Evolutionary conservation across 2,888 invertebrate genomes (phyloP).

Genomic region (Plebejus argus): DNA sequence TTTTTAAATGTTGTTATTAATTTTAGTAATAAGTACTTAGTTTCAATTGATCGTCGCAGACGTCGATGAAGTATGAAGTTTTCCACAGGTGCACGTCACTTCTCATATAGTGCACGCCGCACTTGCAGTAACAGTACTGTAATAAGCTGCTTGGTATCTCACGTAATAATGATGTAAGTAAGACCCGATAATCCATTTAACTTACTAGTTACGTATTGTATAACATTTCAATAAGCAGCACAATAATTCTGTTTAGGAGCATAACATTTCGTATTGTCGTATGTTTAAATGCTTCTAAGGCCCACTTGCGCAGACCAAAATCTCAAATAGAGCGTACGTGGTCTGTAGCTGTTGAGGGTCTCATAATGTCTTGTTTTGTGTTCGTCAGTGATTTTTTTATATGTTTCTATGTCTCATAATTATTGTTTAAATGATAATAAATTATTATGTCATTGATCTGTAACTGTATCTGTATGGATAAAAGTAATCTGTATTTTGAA

Average conservation of each 20-base stretch:
- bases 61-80: background rate
- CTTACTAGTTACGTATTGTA: background rate
- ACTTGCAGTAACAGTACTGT: background rate
- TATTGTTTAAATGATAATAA: too few relatives aligned
- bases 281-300: too few relatives aligned
- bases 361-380: too few relatives aligned
- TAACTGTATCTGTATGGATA: too few relatives aligned
- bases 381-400: too few relatives aligned
- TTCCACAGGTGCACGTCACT: background rate
- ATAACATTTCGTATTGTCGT: too few relatives aligned
- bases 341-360: too few relatives aligned
- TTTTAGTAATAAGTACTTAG: background rate
- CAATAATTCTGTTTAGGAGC: background rate
- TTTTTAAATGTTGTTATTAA: constrained; percentile 21
- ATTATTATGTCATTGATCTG: too few relatives aligned
- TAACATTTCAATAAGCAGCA: background rate
- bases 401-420: too few relatives aligned
- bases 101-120: background rate
- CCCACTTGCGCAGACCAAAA: too few relatives aligned
- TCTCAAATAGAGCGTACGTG: too few relatives aligned
- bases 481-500: background rate
- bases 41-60: background rate
- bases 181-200: constrained; percentile 2
- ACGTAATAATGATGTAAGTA: constrained; percentile 20
- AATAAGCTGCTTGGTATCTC: background rate